These are phyloP conservation scores for Mormoops blainvillei DNA, from an alignment of 2,113 vertebrate species.

Conservation along the genomic window DNA sequence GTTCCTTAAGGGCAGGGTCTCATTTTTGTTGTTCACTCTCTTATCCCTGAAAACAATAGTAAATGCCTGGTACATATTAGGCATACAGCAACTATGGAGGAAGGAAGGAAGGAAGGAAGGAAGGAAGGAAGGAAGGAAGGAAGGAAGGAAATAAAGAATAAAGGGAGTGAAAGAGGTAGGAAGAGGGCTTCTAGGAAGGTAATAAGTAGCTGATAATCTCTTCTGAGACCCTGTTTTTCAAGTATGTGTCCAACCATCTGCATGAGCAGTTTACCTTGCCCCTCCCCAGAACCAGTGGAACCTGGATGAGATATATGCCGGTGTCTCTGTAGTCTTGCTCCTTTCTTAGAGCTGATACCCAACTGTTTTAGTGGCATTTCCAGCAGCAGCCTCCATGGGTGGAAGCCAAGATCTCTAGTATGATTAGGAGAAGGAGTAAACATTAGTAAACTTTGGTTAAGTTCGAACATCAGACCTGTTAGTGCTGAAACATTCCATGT, in stretches of 20 bases:
- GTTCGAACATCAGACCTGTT: background rate
- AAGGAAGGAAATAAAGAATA: background rate
- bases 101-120: background rate
- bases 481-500: background rate
- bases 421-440: background rate
- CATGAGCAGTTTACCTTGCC: background rate
- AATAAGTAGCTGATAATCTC: background rate
- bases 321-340: background rate
- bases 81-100: background rate
- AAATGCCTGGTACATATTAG: background rate
- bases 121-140: too few species aligned
- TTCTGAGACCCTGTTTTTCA: background rate
- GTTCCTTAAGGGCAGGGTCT: background rate
- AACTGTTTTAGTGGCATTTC: background rate
- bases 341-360: background rate
- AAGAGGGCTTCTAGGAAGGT: background rate
- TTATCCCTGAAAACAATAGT: background rate
- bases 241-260: background rate
- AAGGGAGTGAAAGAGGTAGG: background rate
- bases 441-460: background rate
- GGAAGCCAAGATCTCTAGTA: background rate
- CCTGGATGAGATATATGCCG: background rate
- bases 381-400: background rate
- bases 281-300: background rate
- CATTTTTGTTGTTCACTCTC: background rate